A percentile compares a stretch with the other conserved stretches of the same genome.
These are phyloP conservation scores for Onychorhynchus coronatus DNA, from an alignment of 2,113 vertebrate genomes.

Conservation along the genomic window DNA sequence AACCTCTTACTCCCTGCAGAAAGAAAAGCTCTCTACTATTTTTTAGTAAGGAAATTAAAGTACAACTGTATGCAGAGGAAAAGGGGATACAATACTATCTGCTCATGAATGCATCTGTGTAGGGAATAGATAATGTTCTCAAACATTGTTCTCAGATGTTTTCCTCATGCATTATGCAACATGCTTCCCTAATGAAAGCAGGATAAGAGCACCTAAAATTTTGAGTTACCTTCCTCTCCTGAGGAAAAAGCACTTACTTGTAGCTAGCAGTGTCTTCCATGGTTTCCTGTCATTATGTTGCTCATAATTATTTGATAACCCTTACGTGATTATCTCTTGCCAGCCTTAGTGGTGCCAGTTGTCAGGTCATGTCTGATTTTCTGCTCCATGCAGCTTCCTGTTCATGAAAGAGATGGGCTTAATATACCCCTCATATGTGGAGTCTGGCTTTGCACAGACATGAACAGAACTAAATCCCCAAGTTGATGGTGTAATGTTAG, in stretches of 20 bases:
- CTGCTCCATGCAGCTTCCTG: background rate
- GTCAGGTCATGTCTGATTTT: background rate
- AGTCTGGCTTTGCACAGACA: background rate
- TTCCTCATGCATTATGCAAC: constrained; percentile 62
- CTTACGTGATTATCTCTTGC: background rate
- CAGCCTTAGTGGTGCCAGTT: background rate
- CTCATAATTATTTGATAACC: constrained; percentile 4
- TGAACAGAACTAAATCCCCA: background rate
- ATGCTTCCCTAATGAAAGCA: background rate
- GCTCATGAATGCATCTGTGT: background rate
- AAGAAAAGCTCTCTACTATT: background rate
- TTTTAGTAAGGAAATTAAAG: background rate
- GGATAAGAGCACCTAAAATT: background rate
- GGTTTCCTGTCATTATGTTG: constrained; percentile 27
- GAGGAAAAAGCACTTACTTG: constrained; percentile 19
- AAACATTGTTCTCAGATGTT: background rate
- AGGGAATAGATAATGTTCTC: constrained; percentile 11
- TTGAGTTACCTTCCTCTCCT: constrained; percentile 23
- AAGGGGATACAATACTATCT: background rate
- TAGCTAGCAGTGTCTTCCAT: background rate
- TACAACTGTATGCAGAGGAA: background rate
- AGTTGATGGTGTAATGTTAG: background rate
- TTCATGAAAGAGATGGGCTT: background rate
- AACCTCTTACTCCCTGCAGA: background rate
- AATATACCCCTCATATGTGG: background rate